Conservation (phyloP, 2,888 invertebrate species). For the Drosophila nr. perissopoda region DNA sequence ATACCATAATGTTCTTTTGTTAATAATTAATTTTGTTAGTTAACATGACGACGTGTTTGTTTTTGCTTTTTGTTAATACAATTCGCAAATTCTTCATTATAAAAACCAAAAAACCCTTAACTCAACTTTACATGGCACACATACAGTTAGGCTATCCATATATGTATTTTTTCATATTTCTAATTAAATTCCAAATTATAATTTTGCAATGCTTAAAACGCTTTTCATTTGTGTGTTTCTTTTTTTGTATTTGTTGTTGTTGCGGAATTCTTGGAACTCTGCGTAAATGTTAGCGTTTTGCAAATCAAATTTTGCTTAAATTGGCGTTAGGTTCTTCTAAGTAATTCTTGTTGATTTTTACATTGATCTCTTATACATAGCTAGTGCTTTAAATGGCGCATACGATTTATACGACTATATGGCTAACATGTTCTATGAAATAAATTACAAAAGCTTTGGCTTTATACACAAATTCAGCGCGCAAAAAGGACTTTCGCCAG, state of each 20-base stretch:
- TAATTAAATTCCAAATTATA: conserved; percentile 49
- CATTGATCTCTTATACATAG: conserved; percentile 56
- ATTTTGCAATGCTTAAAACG: conserved; percentile 44
- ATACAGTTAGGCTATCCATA: conserved; percentile 48
- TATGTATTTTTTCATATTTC: conserved; percentile 41
- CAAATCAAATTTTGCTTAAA: conserved; percentile 54
- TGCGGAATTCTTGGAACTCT: conserved; percentile 74
- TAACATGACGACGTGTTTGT: conserved; percentile 83
- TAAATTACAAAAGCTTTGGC: conserved; percentile 83
- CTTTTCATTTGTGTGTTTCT: conserved; percentile 7
- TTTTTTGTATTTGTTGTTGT: not conserved
- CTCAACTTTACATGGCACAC: conserved; percentile 70
- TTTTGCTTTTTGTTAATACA: conserved; percentile 70
- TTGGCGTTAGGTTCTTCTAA: conserved; percentile 81
- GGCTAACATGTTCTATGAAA: conserved; percentile 73
- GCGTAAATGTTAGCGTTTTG: conserved; percentile 38
- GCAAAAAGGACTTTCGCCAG: conserved; percentile 34
- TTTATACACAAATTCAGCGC: conserved; percentile 72
- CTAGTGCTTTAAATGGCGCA: conserved; percentile 31
- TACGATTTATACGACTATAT: conserved; percentile 27
- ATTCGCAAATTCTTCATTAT: conserved; percentile 63
- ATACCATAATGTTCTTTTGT: conserved; percentile 56
- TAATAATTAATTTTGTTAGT: conserved; percentile 76
- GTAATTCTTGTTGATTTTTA: conserved; percentile 60
- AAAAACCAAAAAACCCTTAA: conserved; percentile 55